These are phyloP conservation scores for Sebastolobus alascanus DNA, from an alignment of 2,797 vertebrate genomes.

Conservation along the genomic window DNA sequence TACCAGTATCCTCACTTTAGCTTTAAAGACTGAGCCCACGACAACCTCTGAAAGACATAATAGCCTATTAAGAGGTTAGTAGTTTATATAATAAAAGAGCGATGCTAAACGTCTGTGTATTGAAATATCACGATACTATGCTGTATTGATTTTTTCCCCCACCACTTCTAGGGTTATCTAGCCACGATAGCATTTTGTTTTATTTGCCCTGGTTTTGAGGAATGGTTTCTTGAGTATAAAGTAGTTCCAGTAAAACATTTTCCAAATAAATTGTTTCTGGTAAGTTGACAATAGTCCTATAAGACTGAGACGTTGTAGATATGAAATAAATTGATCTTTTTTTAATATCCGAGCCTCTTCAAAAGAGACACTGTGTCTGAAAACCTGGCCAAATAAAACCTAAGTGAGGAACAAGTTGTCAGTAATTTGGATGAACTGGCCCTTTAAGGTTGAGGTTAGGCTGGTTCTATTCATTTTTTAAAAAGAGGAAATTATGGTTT, in stretches of 20 bases:
- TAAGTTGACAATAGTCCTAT: neutral
- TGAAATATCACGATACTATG: too few relatives aligned
- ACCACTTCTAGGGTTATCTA: too few relatives aligned
- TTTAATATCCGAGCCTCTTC: neutral
- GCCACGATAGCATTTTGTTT: neutral
- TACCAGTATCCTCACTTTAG: too few relatives aligned
- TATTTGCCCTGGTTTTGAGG: neutral
- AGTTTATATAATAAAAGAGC: too few relatives aligned
- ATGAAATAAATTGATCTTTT: neutral
- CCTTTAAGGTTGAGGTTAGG: conserved; percentile 2
- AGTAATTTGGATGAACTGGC: conserved; percentile 15
- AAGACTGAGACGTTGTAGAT: neutral
- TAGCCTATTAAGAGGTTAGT: too few relatives aligned
- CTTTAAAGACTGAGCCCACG: too few relatives aligned
- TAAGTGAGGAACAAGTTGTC: conserved; percentile 3
- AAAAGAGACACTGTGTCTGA: neutral
- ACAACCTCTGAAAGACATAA: too few relatives aligned
- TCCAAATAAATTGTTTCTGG: neutral
- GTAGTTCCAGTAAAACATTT: neutral
- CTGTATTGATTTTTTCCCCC: too few relatives aligned
- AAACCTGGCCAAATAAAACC: conserved; percentile 11
- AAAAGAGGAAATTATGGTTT: conserved; percentile 17
- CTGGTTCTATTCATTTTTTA: conserved; percentile 24
- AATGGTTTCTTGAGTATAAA: neutral
- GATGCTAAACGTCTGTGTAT: too few relatives aligned